These are phyloP conservation scores for Uria lomvia DNA, from an alignment of 2,113 vertebrate species.

Conservation along the genomic window DNA sequence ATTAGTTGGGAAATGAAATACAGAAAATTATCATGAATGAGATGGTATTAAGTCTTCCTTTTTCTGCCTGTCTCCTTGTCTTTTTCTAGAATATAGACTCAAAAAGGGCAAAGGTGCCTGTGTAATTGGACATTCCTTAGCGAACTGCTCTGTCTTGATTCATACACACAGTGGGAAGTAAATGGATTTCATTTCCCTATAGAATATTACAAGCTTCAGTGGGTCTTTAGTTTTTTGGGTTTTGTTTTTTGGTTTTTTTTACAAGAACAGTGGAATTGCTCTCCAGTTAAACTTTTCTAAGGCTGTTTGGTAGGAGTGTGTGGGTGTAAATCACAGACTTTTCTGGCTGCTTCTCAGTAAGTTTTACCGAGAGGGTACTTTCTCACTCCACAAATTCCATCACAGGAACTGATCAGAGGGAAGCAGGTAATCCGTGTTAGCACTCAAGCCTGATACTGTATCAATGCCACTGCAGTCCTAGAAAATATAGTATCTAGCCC, in stretches of 20 bases:
- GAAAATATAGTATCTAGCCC: background rate
- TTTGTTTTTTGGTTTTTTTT: background rate
- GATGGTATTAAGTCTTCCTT: background rate
- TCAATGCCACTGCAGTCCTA: background rate
- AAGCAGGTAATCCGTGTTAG: background rate
- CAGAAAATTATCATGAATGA: slow-evolving; percentile 39
- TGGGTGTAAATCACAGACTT: background rate
- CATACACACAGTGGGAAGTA: background rate
- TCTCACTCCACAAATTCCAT: background rate
- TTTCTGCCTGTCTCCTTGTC: background rate
- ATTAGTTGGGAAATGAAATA: slow-evolving; percentile 61
- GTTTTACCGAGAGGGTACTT: background rate
- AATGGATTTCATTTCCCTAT: slow-evolving; percentile 14
- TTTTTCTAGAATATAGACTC: background rate
- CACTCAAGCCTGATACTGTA: background rate
- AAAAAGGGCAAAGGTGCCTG: slow-evolving; percentile 8
- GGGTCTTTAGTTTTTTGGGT: background rate
- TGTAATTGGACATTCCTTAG: slow-evolving; percentile 43
- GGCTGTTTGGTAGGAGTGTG: background rate
- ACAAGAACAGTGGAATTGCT: background rate
- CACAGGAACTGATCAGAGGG: background rate
- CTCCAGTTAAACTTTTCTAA: background rate
- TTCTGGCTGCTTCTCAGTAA: background rate
- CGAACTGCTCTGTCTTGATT: background rate
- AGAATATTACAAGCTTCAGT: background rate